phyloP scores from a whole-genome alignment of 2,113 vertebrate genomes.

The Odobenus rosmarus region DNA sequence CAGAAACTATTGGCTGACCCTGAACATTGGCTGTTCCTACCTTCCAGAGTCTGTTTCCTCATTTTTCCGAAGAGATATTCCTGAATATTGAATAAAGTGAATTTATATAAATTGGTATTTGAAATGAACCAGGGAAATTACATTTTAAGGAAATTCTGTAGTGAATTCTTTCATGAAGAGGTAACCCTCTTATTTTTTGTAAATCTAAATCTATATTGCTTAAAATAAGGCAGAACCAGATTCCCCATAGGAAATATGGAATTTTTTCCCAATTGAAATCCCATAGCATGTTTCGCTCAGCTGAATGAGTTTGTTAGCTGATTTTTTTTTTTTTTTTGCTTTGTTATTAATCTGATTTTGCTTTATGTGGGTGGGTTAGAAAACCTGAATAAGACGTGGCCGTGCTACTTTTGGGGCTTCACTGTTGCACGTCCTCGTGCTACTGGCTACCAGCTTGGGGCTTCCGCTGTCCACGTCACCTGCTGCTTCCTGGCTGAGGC shows the following conservation, averaged over 20 bases:
- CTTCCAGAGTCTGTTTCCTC: neutral
- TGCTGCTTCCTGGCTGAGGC: neutral
- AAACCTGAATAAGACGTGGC: neutral
- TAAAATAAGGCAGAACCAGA: neutral
- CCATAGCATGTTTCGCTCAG: neutral
- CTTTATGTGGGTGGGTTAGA: neutral
- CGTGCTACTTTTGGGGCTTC: neutral
- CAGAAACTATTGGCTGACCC: neutral
- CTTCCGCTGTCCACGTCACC: neutral
- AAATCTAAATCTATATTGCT: neutral
- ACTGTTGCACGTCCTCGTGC: accelerated
- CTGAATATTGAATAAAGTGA: neutral
- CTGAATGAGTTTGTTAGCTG: neutral
- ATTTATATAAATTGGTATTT: constrained; percentile 25
- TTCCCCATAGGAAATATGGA: neutral
- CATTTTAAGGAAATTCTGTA: neutral
- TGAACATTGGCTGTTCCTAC: neutral
- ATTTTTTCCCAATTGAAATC: neutral
- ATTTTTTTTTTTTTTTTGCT: neutral
- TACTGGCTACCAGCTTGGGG: neutral
- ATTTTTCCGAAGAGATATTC: neutral
- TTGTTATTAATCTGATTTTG: neutral
- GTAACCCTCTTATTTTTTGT: neutral
- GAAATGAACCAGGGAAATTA: constrained; percentile 16
- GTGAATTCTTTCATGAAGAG: constrained; percentile 37